Conservation (phyloP, 2,113 vertebrate species). For the Ploceus nigricollis region DNA sequence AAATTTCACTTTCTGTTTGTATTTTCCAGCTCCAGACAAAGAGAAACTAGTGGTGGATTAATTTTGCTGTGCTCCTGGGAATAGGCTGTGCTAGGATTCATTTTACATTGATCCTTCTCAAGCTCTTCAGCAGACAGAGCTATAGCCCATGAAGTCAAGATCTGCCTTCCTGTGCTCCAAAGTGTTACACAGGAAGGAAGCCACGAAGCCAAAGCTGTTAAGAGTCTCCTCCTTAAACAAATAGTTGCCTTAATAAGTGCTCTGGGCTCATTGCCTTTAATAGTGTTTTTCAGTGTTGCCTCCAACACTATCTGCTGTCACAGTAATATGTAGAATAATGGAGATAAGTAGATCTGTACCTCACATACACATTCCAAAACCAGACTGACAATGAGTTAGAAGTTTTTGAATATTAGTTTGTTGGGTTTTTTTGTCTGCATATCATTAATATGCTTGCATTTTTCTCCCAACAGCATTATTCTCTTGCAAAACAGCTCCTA, state of each 20-base stretch:
- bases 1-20: constrained; percentile 32
- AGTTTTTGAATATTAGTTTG: neutral
- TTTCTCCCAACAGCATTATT: neutral
- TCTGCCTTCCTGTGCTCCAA: neutral
- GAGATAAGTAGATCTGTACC: neutral
- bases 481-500: neutral
- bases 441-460: neutral
- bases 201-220: neutral
- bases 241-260: neutral
- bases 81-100: neutral
- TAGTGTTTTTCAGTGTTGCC: neutral
- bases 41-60: neutral
- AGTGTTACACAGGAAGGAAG: neutral
- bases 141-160: neutral
- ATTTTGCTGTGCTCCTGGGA: neutral
- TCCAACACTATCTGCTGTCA: neutral
- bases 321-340: neutral
- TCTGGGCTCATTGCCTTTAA: neutral
- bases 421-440: neutral
- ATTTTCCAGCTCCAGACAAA: neutral
- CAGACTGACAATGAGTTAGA: neutral
- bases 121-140: constrained; percentile 3
- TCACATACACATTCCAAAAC: neutral
- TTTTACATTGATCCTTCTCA: neutral
- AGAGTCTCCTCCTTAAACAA: neutral